phyloP scores from a whole-genome alignment of 2,888 invertebrate genomes.

The Acholoe squamosa region DNA sequence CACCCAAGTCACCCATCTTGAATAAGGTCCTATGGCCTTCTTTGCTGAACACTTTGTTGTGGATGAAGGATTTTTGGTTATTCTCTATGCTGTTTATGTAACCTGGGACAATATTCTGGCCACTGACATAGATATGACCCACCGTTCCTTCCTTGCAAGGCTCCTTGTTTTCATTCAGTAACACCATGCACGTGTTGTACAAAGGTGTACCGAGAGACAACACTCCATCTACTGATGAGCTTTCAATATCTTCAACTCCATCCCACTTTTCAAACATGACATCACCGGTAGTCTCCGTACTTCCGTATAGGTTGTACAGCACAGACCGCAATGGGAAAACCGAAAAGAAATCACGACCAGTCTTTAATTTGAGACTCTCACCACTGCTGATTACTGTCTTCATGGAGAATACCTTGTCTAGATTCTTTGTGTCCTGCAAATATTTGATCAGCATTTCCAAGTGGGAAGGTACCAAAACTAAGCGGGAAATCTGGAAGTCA shows the following conservation, averaged over 20 bases:
- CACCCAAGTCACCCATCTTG: neutral
- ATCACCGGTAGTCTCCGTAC: slow-evolving; percentile 95
- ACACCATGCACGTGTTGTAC: slow-evolving; percentile 91
- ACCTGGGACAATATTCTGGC: slow-evolving; percentile 90
- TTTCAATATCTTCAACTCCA: slow-evolving; percentile 80
- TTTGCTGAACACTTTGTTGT: neutral
- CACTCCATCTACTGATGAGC: slow-evolving; percentile 85
- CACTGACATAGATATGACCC: slow-evolving; percentile 93
- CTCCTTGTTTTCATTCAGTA: slow-evolving; percentile 89
- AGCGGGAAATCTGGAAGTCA: slow-evolving; percentile 84
- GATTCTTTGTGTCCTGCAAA: neutral
- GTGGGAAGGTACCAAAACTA: slow-evolving; percentile 91
- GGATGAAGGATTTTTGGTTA: neutral
- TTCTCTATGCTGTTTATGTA: slow-evolving; percentile 84
- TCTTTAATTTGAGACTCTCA: slow-evolving; percentile 43
- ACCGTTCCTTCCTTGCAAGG: slow-evolving; percentile 89
- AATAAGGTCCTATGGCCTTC: neutral
- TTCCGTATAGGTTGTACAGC: slow-evolving; percentile 94
- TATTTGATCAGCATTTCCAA: slow-evolving; percentile 81
- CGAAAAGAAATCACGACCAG: slow-evolving; percentile 29
- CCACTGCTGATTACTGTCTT: slow-evolving; percentile 63
- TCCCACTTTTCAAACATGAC: slow-evolving; percentile 91
- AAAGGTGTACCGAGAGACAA: slow-evolving; percentile 93
- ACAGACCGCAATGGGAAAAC: slow-evolving; percentile 86
- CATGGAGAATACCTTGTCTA: slow-evolving; percentile 16